Evolutionary conservation across 2,888 invertebrate species (phyloP), one percentile per base, ranked within the genome.

Genomic region (Caenorhabditis angaria): DNA sequence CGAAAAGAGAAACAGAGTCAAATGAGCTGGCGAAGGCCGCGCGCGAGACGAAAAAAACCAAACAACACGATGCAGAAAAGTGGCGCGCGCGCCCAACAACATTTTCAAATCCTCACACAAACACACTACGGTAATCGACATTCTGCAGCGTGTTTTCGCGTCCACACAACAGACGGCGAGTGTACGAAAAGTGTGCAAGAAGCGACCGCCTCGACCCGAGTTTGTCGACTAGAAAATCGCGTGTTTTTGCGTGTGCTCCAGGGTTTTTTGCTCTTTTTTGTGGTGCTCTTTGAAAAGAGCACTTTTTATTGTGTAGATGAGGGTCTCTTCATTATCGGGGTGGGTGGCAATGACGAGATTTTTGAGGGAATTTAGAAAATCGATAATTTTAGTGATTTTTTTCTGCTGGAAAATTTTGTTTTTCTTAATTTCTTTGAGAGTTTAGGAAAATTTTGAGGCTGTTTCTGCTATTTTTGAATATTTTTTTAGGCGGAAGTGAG

Each of bases 121-220:
- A n/a, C n/a, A n/a, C n/a, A n/a, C 25, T 51, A 25, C 25, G 22
- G 22, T 51, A 24, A 22, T 51, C 3, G n/a, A 4, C 22, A 24
- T 51, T 51, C 22, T 22, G n/a, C 10, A 22, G 22, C 51, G 25
- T 51, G 22, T 51, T 51, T 51, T 51, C 18, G 51, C 51, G 51
- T 51, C n/a, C 8, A 25, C 35, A n/a, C 18, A 22, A 22, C 22
- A 22, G 14, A 14, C 3, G 18, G 18, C 10, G 41, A 41, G 41
- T 41, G 41, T 41, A 18, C 18, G 41, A 18, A 25, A 63, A 53
- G 64, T 25, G 41, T 61, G 28, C 1, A 25, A 25, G 64, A 51
- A n/a, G 63, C 70, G 65, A 56, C 61, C 70, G 57, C 53, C 28
- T 24, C 29, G n/a, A 51, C 32, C 27, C 24, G 29, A n/a, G n/a